A percentile compares a stretch with the other conserved stretches of the same genome.
Conservation (phyloP, 2,113 vertebrate genomes). For the Hyaena hyaena region DNA sequence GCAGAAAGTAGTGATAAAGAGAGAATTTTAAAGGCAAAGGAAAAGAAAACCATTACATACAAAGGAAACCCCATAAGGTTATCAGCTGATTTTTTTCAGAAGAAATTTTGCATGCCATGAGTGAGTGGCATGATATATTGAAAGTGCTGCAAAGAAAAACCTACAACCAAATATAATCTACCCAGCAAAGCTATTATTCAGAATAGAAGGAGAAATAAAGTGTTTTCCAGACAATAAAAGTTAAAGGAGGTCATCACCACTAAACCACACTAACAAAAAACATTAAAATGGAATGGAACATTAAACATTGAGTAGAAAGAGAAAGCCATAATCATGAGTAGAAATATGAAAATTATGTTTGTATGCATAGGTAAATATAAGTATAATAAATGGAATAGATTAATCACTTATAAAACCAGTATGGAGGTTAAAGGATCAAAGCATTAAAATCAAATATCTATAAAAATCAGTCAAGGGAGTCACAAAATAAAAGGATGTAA, state of each 20-base stretch:
- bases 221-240: not conserved
- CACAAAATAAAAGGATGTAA: not conserved
- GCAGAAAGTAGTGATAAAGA: not conserved
- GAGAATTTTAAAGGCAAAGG: not conserved
- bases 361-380: not conserved
- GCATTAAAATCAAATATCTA: not conserved
- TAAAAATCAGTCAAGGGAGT: not conserved
- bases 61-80: not conserved
- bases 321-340: not conserved
- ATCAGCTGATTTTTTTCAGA: not conserved
- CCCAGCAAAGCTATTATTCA: not conserved
- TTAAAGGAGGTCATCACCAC: not conserved
- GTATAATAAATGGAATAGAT: not conserved
- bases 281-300: not conserved
- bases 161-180: not conserved
- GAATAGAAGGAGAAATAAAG: not conserved
- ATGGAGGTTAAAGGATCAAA: not conserved
- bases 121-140: not conserved
- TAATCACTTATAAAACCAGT: not conserved
- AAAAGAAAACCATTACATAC: not conserved
- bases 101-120: not conserved
- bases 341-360: not conserved
- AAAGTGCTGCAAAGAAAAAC: not conserved
- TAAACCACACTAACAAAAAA: not conserved
- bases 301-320: not conserved